These are phyloP conservation scores for Megaptera novaeangliae DNA, from an alignment of 2,113 vertebrate genomes.

Conservation along the genomic window DNA sequence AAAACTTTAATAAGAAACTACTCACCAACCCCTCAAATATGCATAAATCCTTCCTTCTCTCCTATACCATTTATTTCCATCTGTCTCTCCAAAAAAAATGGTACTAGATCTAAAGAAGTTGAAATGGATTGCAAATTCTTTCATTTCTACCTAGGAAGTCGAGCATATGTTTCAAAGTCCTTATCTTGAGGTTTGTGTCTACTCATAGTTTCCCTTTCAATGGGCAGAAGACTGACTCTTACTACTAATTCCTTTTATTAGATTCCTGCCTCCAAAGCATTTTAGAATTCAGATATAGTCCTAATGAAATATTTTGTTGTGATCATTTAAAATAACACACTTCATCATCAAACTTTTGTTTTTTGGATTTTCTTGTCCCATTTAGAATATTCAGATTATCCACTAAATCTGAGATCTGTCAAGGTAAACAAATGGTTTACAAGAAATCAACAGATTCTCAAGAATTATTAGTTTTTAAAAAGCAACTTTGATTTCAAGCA, in stretches of 20 bases:
- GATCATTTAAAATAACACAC: slow-evolving; percentile 24
- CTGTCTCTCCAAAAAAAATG: not conserved
- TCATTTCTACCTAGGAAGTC: not conserved
- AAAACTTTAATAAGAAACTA: slow-evolving; percentile 36
- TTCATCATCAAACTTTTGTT: not conserved
- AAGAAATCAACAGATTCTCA: not conserved
- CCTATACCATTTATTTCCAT: not conserved
- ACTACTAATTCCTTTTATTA: not conserved
- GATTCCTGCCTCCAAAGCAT: not conserved
- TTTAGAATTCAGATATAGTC: slow-evolving; percentile 9
- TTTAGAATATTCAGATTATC: not conserved
- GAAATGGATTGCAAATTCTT: not conserved
- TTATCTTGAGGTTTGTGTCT: not conserved
- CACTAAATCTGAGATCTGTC: not conserved
- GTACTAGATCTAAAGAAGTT: not conserved
- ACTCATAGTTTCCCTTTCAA: not conserved
- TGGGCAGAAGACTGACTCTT: not conserved
- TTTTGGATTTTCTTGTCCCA: not conserved
- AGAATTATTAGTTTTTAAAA: slow-evolving; percentile 7
- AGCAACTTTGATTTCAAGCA: slow-evolving; percentile 35
- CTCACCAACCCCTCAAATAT: not conserved
- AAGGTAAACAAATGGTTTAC: not conserved
- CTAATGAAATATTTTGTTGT: not conserved
- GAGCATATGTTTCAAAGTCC: not conserved
- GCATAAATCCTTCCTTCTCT: not conserved